Conservation (phyloP, 2,797 vertebrate species). For the Emydoidea blandingii region DNA sequence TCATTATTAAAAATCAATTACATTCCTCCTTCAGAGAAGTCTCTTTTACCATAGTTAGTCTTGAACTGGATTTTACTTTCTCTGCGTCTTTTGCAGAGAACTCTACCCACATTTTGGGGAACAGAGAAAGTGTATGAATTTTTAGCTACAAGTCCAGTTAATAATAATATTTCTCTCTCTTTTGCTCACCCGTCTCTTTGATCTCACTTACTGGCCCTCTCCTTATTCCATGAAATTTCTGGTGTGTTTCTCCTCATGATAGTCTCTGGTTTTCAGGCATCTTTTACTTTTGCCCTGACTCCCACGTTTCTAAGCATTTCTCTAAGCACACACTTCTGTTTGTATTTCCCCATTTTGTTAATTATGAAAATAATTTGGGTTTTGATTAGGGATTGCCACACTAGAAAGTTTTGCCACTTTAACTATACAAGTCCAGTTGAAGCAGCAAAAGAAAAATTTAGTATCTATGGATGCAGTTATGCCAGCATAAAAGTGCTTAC, state of each 20-base stretch:
- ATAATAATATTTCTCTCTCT: background rate
- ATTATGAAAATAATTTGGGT: slow-evolving; percentile 1
- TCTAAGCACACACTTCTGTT: background rate
- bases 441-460: fast-evolving
- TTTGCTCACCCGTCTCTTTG: background rate
- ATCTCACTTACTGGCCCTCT: background rate
- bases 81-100: background rate
- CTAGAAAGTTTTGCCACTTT: background rate
- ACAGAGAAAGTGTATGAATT: fast-evolving
- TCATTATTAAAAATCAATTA: background rate
- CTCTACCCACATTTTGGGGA: background rate
- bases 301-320: background rate
- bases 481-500: fast-evolving
- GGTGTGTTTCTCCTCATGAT: background rate
- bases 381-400: background rate
- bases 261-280: background rate
- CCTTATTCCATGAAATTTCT: background rate
- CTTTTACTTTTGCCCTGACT: background rate
- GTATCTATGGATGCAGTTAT: background rate
- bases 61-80: background rate
- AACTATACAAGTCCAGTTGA: background rate
- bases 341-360: background rate
- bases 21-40: background rate
- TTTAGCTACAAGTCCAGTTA: background rate
- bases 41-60: background rate